A percentile compares a stretch with the other conserved stretches of the same genome.
Conservation (phyloP, 2,113 vertebrate genomes). For the Struthio camelus region DNA sequence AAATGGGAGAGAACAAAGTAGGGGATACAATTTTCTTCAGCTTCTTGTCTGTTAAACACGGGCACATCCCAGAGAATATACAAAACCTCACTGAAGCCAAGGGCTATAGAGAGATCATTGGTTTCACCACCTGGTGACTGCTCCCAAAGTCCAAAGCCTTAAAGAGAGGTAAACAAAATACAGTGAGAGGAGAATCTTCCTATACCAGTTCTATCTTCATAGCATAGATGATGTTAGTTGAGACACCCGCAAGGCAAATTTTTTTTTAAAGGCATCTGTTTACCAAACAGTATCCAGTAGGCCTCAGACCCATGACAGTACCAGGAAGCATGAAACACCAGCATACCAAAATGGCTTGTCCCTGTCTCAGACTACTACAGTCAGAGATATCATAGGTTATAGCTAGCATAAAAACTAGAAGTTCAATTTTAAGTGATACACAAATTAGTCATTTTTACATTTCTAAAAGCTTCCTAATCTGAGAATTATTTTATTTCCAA, state of each 20-base stretch:
- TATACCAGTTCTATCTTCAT: background rate
- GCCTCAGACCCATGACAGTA: accelerated
- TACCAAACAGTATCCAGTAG: background rate
- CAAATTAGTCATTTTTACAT: background rate
- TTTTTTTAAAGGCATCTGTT: background rate
- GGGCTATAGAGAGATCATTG: background rate
- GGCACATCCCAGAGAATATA: background rate
- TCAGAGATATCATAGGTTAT: accelerated
- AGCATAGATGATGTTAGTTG: background rate
- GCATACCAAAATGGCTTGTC: background rate
- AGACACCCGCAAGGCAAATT: accelerated
- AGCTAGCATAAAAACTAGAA: accelerated
- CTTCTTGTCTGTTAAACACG: background rate
- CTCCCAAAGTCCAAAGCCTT: background rate
- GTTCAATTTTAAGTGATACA: background rate
- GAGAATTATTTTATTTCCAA: background rate
- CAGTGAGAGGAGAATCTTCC: background rate
- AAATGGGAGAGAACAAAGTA: background rate
- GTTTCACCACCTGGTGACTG: background rate
- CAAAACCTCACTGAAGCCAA: background rate
- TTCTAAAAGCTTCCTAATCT: background rate
- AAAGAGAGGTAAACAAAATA: background rate
- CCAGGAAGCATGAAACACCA: accelerated
- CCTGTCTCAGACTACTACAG: background rate
- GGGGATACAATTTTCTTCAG: background rate